Percentiles rank a stretch among this genome's conserved stretches.
These are phyloP conservation scores for Carassius gibelio DNA, from an alignment of 2,113 vertebrate species.

Conservation along the genomic window DNA sequence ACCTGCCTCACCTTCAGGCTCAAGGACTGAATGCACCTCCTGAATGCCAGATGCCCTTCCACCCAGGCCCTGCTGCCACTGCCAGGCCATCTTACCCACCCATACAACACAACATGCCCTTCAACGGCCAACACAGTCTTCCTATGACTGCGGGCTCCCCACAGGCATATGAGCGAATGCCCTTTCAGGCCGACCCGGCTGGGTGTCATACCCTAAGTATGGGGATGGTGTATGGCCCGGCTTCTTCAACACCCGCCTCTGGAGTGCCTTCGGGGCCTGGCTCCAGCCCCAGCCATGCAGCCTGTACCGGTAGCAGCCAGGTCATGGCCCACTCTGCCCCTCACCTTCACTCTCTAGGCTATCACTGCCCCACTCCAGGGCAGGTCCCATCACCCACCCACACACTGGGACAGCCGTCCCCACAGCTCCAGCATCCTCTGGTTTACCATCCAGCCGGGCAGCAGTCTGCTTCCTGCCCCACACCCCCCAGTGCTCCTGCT, in stretches of 20 bases:
- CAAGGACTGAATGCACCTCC: constrained; percentile 81
- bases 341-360: constrained; percentile 83
- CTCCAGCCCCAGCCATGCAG: constrained; percentile 68
- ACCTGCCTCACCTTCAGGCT: constrained; percentile 87
- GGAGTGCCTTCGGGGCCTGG: constrained; percentile 40
- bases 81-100: constrained; percentile 84
- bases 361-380: constrained; percentile 79
- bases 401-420: constrained; percentile 79
- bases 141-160: constrained; percentile 78
- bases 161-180: constrained; percentile 85
- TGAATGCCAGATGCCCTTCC: constrained; percentile 89
- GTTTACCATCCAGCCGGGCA: constrained; percentile 84
- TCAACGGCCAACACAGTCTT: constrained; percentile 89
- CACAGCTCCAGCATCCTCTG: constrained; percentile 84
- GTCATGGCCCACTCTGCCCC: constrained; percentile 78
- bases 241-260: constrained; percentile 73
- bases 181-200: constrained; percentile 84
- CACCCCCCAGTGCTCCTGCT: constrained; percentile 77
- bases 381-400: constrained; percentile 80
- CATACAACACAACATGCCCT: constrained; percentile 84
- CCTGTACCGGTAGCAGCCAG: constrained; percentile 75
- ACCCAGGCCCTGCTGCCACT: constrained; percentile 79
- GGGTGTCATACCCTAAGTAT: constrained; percentile 83
- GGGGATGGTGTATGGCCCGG: constrained; percentile 84
- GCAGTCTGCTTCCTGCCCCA: constrained; percentile 82